Evolutionary conservation across 2,797 vertebrate species (phyloP).

Genomic region (Leptodactylus fallax): DNA sequence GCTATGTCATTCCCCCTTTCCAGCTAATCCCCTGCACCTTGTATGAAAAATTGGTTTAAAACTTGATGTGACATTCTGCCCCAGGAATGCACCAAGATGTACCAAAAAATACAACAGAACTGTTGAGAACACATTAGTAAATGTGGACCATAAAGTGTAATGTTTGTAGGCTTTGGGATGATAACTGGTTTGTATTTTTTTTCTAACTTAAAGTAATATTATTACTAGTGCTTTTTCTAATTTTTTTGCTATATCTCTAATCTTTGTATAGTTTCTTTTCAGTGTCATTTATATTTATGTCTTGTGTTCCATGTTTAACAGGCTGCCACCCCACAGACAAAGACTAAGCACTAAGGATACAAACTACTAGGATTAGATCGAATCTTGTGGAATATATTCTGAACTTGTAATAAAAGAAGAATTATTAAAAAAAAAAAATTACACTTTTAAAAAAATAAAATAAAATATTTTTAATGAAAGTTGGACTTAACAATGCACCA

Average conservation of each 20-base stretch:
- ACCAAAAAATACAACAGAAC: no score
- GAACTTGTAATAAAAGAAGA: slow-evolving; percentile 51
- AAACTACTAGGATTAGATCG: slow-evolving; percentile 46
- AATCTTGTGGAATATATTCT: slow-evolving; percentile 41
- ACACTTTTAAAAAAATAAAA: not conserved
- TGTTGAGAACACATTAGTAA: no score
- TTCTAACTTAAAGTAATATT: no score
- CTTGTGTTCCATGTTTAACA: slow-evolving; percentile 29
- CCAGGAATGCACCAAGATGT: no score
- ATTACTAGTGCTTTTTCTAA: no score
- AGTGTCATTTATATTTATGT: not conserved
- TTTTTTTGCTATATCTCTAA: no score
- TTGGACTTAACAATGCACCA: slow-evolving; percentile 18
- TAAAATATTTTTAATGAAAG: slow-evolving; percentile 24
- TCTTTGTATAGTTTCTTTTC: not conserved
- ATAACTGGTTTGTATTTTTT: not conserved
- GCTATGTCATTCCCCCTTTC: no score
- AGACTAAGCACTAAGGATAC: slow-evolving; percentile 60
- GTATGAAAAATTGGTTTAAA: no score
- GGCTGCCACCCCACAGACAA: slow-evolving; percentile 52
- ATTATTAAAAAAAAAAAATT: slow-evolving; percentile 18
- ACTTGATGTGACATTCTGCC: no score
- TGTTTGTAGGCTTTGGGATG: not conserved
- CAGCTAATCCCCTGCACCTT: no score
- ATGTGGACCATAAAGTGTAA: not conserved